phyloP scores from a whole-genome alignment of 2,113 vertebrate genomes.

The Acanthisitta chloris region DNA sequence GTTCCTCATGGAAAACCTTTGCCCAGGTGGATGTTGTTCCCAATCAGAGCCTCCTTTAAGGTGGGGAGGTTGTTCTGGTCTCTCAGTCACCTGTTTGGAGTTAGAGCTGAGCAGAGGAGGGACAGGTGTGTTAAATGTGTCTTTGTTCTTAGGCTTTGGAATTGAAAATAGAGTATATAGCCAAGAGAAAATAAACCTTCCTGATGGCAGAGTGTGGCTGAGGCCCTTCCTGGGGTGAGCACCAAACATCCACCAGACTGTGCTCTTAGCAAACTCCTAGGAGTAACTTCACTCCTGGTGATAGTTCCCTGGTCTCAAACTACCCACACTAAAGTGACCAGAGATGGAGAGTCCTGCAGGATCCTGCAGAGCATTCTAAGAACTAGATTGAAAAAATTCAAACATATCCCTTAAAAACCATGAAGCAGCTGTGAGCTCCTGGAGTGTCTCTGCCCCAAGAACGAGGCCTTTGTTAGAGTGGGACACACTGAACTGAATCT shows the following conservation, averaged over 20 bases:
- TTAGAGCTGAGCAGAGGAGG: background rate
- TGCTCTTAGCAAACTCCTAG: background rate
- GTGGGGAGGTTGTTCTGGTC: background rate
- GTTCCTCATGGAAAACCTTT: background rate
- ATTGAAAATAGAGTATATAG: background rate
- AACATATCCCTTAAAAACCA: background rate
- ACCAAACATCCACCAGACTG: background rate
- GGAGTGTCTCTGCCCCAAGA: background rate
- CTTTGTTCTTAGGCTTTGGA: background rate
- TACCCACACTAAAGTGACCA: fast-evolving
- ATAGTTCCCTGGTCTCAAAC: background rate
- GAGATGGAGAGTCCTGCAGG: background rate
- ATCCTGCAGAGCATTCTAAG: background rate
- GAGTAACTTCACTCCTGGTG: background rate
- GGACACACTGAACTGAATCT: background rate
- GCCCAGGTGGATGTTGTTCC: background rate
- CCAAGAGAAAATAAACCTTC: background rate
- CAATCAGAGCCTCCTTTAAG: background rate
- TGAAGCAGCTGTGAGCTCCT: background rate
- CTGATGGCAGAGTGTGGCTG: background rate
- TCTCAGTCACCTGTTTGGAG: background rate
- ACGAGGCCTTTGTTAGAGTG: background rate
- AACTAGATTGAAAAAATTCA: background rate
- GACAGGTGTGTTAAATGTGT: background rate
- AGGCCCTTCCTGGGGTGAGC: background rate